These are phyloP conservation scores for Adelognathus sp. DNA, from an alignment of 2,888 invertebrate genomes.

Conservation along the genomic window DNA sequence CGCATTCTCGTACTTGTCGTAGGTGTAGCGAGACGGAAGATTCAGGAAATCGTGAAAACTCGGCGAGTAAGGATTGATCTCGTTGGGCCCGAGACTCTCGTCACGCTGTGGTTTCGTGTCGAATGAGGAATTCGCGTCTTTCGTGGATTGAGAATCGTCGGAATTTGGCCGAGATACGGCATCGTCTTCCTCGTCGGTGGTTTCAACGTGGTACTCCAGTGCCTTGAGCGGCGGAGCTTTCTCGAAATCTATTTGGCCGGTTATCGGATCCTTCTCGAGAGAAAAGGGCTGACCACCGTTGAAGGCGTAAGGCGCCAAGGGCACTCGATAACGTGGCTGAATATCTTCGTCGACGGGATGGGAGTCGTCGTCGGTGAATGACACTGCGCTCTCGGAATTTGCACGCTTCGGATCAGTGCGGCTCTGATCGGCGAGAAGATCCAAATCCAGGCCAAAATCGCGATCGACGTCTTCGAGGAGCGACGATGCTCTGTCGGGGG, in stretches of 20 bases:
- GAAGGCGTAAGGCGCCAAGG: slow-evolving; percentile 80
- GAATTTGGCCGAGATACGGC: too few species aligned
- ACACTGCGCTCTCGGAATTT: neutral
- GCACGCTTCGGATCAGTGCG: slow-evolving; percentile 59
- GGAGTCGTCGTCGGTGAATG: neutral
- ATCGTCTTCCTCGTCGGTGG: neutral
- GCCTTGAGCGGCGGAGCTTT: slow-evolving; percentile 76
- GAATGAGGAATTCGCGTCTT: slow-evolving; percentile 64
- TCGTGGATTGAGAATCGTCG: slow-evolving; percentile 70
- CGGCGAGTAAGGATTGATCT: slow-evolving; percentile 85
- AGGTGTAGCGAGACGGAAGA: slow-evolving; percentile 86
- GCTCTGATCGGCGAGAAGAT: slow-evolving; percentile 74
- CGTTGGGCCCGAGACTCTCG: slow-evolving; percentile 83
- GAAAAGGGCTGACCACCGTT: slow-evolving; percentile 88
- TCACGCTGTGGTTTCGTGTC: slow-evolving; percentile 27
- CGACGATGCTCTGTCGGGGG: slow-evolving; percentile 37
- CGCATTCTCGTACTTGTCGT: slow-evolving; percentile 83
- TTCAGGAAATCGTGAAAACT: slow-evolving; percentile 87
- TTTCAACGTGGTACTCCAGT: slow-evolving; percentile 69
- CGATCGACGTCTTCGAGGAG: slow-evolving; percentile 67
- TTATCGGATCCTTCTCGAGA: slow-evolving; percentile 86
- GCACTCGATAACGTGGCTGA: slow-evolving; percentile 73
- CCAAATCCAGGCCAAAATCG: slow-evolving; percentile 65
- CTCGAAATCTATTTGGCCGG: slow-evolving; percentile 86
- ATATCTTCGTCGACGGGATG: slow-evolving; percentile 50